Evolutionary conservation across 2,888 invertebrate genomes (phyloP), one percentile per base, ranked within the genome.

Genomic region (Steromphala cineraria): DNA sequence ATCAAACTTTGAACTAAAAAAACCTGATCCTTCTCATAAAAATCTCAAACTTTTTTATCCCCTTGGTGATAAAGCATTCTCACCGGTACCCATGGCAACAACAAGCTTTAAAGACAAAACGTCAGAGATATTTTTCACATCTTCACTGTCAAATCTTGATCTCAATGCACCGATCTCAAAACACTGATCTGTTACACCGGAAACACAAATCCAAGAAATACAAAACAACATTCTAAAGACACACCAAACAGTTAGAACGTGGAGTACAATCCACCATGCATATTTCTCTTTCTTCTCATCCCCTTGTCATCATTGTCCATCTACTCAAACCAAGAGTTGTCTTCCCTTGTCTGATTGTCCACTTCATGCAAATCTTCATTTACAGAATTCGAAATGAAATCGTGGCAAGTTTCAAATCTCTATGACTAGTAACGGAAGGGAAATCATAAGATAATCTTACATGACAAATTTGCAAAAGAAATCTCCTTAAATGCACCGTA

Each of bases 401-500:
- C 28, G 28, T 62, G 62, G 62, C 62, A 62, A 62, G 62, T 62
- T 62, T 21, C 15, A 28, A 46, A 28, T 62, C 28, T 28, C 24
- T 62, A 62, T 62, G 62, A 62, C 62, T 62, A 62, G 62, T 28
- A 62, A 62, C 62, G 10, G 28, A 62, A 62, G 28, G 62, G 24
- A 62, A 24, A 56, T 19, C 15, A 24, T 10, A 62, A 62, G 24
- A 24, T 7, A 19, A 62, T 56, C 56, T 56, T n/a, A 56, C 24
- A 56, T 62, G 62, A 7, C 7, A 62, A 46, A 15, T 62, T 62
- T 21, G 62, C 10, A n/a, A 62, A 28, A 62, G 28, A 62, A 24
- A 28, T 62, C 28, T 62, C 15, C n/a, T 62, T 62, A 62, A 62
- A 62, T 62, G 62, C 62, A 62, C 62, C 62, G n/a, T 62, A 62